Base-by-base conservation (phyloP, 2,888 invertebrate species). In the Mallateleia sp. region DNA sequence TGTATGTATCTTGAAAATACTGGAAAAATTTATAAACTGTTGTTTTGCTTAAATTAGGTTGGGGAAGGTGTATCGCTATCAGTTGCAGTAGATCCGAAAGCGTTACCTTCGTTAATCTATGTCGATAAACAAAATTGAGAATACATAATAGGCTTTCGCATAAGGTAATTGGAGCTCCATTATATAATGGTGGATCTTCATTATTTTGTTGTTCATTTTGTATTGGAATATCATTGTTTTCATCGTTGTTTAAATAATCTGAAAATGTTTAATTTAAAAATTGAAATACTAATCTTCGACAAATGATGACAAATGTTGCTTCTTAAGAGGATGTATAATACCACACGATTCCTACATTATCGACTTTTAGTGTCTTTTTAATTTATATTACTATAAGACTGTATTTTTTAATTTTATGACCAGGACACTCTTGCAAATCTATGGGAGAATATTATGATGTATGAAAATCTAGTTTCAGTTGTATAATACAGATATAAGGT, bases 141-240 rank as follows among this genome's bases (percentile, higher is more conserved):
- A 52, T 52, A 2, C 20, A 5, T 4, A 69, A 11, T 22, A 50
- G 28, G n/a, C 67, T 50, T 67, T 50, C 67, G 24, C 18, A 11
- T 32, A 24, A 14, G 6, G 67, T 28, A 6, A 67, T 24, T 18
- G 18, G 50, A 20, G 50, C 25, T 11, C 50, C 47, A 15, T 24
- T 2, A 25, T 67, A 67, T 34, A 67, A 52, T 7, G 9, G 15
- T 11, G 67, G 32, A 67, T 67, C 50, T 14, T 32, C 58, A 58
- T 58, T n/a, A 45, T 45, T 45, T 2, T n/a, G 7, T 4, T 7
- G 45, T n/a, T 5, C 45, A 3, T 45, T 15, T 52, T 20, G 22
- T 2, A 52, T 5, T 22, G 2, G 8, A 3, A 4, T 11, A 9
- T 52, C 52, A 52, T 52, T 52, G 2, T 52, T 14, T 52, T 50